Base-by-base conservation (phyloP, 2,888 invertebrate genomes). In the Odontothrips loti region DNA sequence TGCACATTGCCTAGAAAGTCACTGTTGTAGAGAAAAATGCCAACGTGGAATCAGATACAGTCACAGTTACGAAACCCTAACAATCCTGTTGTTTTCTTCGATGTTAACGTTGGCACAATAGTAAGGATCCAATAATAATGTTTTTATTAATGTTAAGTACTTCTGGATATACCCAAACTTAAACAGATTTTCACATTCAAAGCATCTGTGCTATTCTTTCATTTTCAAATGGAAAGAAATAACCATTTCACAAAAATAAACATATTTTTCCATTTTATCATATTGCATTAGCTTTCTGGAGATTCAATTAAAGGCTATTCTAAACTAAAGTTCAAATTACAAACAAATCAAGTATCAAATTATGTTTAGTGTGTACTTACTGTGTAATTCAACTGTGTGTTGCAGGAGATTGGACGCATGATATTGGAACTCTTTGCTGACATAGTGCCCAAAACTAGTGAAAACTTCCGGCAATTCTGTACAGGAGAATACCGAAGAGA, bases 51-150 rank as follows among this genome's bases (percentile, higher is more conserved):
- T 89, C 97, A 97, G 90, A 96, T 97, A 86, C 96, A 96, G 86
- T 91, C 94, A 34, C 96, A 97, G 86, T 88, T 97, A 80, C 90
- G 95, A 84, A 94, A 97, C 87, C 94, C 97, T 43, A 96, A 96
- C 85, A 99, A 99, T 88, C 99, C 99, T 0, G 96, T 99, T 17
- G 99, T 99, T 15, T 99, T 99, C 88, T 96, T 99, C 86, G 99
- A 99, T 89, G 92, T 99, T 75, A 95, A 95, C 20, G 98, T 99
- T 29, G 99, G 99, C 84, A 95, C 95, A 80, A 97, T 96, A 85
- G 96, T 96, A 90, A 88, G 88, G 85, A 23, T 79, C 78, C n/a
- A 27, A 34, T 82, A 80, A 79, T n/a, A n/a, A 68, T 81, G 80
- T 80, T 51, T 80, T 80, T 34, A 20, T 47, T 79, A 1, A 4